Evolutionary conservation across 2,797 vertebrate species (phyloP).

Genomic region (Channallabes apus): DNA sequence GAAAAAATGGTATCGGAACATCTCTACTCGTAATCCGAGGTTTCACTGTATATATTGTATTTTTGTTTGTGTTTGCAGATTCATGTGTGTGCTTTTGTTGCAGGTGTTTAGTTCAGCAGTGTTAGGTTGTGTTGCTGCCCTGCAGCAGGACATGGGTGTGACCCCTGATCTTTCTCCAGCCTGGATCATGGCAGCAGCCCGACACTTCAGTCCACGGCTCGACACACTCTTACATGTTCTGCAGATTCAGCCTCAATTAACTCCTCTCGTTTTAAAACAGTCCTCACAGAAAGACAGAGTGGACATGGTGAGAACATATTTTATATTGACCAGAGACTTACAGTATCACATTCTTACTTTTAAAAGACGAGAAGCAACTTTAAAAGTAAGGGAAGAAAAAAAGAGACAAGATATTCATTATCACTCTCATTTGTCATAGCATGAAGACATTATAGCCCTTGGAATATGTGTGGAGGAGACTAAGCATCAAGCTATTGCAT

Average conservation of each 20-base stretch:
- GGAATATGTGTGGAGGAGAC: slow-evolving; percentile 68
- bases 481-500: slow-evolving; percentile 59
- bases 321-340: not conserved
- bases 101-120: slow-evolving; percentile 66
- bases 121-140: slow-evolving; percentile 64
- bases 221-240: slow-evolving; percentile 68
- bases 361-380: not conserved
- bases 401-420: not conserved
- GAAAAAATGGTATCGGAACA: no score
- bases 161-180: slow-evolving; percentile 64
- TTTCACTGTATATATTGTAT: no score
- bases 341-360: not conserved
- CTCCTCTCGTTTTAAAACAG: slow-evolving; percentile 29
- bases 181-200: slow-evolving; percentile 69
- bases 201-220: slow-evolving; percentile 61
- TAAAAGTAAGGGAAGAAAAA: not conserved
- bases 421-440: slow-evolving; percentile 54
- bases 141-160: slow-evolving; percentile 59
- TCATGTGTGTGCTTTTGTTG: not conserved
- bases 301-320: slow-evolving; percentile 63
- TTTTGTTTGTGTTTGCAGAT: not conserved
- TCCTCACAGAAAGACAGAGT: slow-evolving; percentile 5
- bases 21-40: no score
- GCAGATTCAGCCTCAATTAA: slow-evolving; percentile 62
- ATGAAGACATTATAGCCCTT: slow-evolving; percentile 70